Conservation (phyloP, 2,797 vertebrate species). For the Adrianichthys oophorus region DNA sequence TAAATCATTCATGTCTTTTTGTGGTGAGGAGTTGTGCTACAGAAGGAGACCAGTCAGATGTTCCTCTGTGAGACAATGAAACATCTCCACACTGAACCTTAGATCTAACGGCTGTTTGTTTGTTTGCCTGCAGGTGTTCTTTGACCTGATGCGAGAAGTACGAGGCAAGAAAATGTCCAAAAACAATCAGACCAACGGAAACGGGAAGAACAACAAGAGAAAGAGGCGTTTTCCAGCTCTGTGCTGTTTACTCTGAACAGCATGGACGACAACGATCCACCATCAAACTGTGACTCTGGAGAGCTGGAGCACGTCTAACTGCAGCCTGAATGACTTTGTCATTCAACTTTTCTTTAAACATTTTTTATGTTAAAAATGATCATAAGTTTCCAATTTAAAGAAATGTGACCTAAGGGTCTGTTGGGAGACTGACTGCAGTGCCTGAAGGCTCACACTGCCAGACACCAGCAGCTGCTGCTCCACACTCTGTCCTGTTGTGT, state of each 20-base stretch:
- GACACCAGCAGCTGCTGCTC: slow-evolving; percentile 60
- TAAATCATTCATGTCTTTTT: no score
- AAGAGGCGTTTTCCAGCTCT: slow-evolving; percentile 97
- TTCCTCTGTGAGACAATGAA: no score
- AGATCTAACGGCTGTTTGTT: no score
- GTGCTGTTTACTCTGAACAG: slow-evolving; percentile 94
- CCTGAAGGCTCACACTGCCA: slow-evolving; percentile 54
- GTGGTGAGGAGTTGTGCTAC: no score
- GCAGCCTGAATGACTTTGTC: slow-evolving; percentile 6
- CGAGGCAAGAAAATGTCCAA: slow-evolving; percentile 97
- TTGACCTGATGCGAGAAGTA: slow-evolving; percentile 98
- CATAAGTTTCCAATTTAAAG: slow-evolving; percentile 41
- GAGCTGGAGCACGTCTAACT: slow-evolving; percentile 33
- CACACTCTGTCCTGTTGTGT: slow-evolving; percentile 37
- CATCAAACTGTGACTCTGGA: slow-evolving; percentile 27
- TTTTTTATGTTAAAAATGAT: slow-evolving; percentile 50
- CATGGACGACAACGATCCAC: slow-evolving; percentile 30
- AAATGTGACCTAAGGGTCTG: slow-evolving; percentile 26
- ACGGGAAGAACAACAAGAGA: slow-evolving; percentile 93
- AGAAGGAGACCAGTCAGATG: no score
- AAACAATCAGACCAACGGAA: slow-evolving; percentile 98
- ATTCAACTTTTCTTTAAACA: slow-evolving; percentile 33
- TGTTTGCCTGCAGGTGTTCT: slow-evolving; percentile 85
- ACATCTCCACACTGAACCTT: neutral
- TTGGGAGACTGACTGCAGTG: slow-evolving; percentile 55